A percentile compares a stretch with the other conserved stretches of the same genome.
Conservation (phyloP, 2,797 vertebrate species). For the Lepus townsendii region DNA sequence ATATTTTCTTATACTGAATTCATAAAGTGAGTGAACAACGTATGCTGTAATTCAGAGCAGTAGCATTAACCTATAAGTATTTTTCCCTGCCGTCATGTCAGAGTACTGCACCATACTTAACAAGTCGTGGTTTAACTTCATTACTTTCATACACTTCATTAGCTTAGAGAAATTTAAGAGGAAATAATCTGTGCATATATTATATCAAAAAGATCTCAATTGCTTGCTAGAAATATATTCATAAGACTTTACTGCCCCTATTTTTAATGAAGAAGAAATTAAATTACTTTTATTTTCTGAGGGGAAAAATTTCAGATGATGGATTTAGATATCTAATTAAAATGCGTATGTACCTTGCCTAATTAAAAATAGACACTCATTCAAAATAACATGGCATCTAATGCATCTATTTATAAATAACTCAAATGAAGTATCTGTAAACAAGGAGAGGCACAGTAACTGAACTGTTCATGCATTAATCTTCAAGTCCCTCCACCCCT, state of each 20-base stretch:
- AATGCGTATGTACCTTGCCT: constrained; percentile 64
- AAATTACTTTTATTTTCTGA: constrained; percentile 67
- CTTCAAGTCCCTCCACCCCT: constrained; percentile 32
- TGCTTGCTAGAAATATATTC: constrained; percentile 43
- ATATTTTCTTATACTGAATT: not conserved
- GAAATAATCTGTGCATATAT: constrained; percentile 66
- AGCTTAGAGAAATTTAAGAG: constrained; percentile 67
- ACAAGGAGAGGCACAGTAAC: not conserved
- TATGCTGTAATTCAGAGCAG: not conserved
- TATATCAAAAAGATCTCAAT: constrained; percentile 57
- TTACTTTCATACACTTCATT: constrained; percentile 72
- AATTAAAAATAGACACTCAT: constrained; percentile 73
- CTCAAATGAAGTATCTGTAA: constrained; percentile 39
- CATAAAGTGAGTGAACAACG: not conserved
- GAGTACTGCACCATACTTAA: constrained; percentile 1
- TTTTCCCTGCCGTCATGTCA: not conserved
- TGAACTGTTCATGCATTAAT: constrained; percentile 29
- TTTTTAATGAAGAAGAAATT: constrained; percentile 68
- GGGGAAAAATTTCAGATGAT: not conserved
- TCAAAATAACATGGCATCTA: constrained; percentile 57
- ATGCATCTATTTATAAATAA: constrained; percentile 66
- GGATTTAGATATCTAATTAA: constrained; percentile 62
- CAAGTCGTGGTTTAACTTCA: constrained; percentile 54
- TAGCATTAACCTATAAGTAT: not conserved
- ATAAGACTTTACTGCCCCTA: constrained; percentile 41